Evolutionary conservation across 2,888 invertebrate genomes (phyloP).

Genomic region (Muschampia plurimacula): DNA sequence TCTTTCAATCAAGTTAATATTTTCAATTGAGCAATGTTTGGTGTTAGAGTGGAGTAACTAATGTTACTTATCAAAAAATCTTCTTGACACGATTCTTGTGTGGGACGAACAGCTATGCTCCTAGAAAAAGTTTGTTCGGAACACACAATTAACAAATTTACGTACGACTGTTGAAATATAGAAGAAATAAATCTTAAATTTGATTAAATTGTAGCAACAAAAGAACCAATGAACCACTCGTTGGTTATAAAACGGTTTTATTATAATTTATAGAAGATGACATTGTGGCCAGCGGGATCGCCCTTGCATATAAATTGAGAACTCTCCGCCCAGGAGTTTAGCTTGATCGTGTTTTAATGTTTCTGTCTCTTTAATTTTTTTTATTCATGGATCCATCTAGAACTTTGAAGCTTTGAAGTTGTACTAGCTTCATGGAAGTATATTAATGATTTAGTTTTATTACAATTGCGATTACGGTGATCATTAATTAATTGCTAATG

Average conservation of each 20-base stretch:
- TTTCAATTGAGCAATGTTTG: too few species aligned
- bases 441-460: neutral
- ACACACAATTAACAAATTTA: neutral
- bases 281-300: constrained; percentile 18
- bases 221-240: neutral
- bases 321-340: constrained; percentile 17
- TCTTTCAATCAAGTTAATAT: too few species aligned
- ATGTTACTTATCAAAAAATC: too few species aligned
- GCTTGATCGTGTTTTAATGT: constrained; percentile 67
- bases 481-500: neutral
- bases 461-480: neutral
- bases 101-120: too few species aligned
- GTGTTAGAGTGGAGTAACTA: too few species aligned
- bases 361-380: constrained; percentile 14
- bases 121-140: too few species aligned
- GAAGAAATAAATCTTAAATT: neutral
- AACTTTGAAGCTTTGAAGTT: neutral
- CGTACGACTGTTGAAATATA: neutral
- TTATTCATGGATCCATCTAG: neutral
- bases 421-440: neutral
- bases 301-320: constrained; percentile 44
- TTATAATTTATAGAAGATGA: constrained; percentile 22
- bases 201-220: neutral
- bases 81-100: too few species aligned
- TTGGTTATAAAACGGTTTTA: neutral